Conservation (phyloP, 2,888 invertebrate genomes). For the Cremastinae sp. region DNA sequence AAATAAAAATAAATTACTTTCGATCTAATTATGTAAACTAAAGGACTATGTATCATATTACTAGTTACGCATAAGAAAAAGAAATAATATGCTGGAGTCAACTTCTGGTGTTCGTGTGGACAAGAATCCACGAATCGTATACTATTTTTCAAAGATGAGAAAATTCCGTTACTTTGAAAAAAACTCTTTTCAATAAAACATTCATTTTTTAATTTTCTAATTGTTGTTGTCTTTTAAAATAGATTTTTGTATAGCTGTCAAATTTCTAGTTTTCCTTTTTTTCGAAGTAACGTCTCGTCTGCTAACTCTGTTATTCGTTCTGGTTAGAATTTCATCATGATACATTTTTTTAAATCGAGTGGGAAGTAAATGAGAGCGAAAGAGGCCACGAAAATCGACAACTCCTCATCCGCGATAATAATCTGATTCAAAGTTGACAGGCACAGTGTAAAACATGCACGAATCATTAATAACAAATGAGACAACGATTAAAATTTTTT, state of each 20-base stretch:
- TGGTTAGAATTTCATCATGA: slow-evolving; percentile 3
- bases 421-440: slow-evolving; percentile 36
- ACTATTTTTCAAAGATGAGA: slow-evolving; percentile 24
- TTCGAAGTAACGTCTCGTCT: slow-evolving; percentile 19
- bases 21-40: slow-evolving; percentile 71
- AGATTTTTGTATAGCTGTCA: no score
- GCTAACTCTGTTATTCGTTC: slow-evolving; percentile 14
- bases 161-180: slow-evolving; percentile 1
- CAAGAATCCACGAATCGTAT: slow-evolving; percentile 57
- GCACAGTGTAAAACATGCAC: slow-evolving; percentile 46
- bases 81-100: slow-evolving; percentile 64
- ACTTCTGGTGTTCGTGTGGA: slow-evolving; percentile 64
- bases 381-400: slow-evolving; percentile 52
- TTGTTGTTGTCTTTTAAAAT: no score
- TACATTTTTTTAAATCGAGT: slow-evolving; percentile 19
- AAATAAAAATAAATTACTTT: slow-evolving; percentile 64
- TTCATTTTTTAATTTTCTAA: neutral
- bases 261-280: neutral
- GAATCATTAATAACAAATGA: slow-evolving; percentile 37
- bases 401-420: slow-evolving; percentile 44
- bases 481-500: slow-evolving; percentile 60
- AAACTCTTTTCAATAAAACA: slow-evolving; percentile 28
- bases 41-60: slow-evolving; percentile 72
- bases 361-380: slow-evolving; percentile 45
- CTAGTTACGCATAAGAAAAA: slow-evolving; percentile 63